Percentiles rank a stretch among this genome's conserved stretches.
These are phyloP conservation scores for Anastrepha ludens DNA, from an alignment of 1,140 invertebrate genomes.

Conservation along the genomic window DNA sequence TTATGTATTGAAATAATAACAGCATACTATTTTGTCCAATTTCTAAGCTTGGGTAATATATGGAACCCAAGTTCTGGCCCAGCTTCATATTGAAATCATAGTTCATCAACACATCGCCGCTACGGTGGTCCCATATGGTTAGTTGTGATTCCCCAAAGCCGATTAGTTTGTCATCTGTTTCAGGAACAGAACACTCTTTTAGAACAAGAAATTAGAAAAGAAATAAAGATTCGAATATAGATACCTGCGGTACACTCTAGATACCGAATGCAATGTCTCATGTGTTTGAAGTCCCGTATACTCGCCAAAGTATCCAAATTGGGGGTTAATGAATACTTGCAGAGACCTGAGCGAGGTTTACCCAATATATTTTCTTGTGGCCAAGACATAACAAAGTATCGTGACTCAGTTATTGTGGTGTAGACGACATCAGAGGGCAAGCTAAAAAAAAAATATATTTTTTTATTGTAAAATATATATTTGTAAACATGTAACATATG, in stretches of 20 bases:
- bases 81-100: slow-evolving; percentile 66
- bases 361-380: slow-evolving; percentile 67
- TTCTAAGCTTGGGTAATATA: slow-evolving; percentile 67
- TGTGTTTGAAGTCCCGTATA: slow-evolving; percentile 70
- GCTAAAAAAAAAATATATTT: slow-evolving; percentile 57
- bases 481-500: no score
- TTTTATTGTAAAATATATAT: no score
- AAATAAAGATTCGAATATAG: not conserved
- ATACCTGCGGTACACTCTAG: slow-evolving; percentile 65
- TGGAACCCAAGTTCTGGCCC: slow-evolving; percentile 64
- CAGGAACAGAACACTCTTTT: slow-evolving; percentile 1
- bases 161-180: slow-evolving; percentile 67
- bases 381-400: slow-evolving; percentile 71
- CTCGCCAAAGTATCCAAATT: slow-evolving; percentile 69
- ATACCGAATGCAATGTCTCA: slow-evolving; percentile 65
- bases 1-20: slow-evolving; percentile 63
- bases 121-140: slow-evolving; percentile 72
- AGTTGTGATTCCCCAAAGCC: slow-evolving; percentile 66
- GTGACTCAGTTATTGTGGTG: slow-evolving; percentile 66
- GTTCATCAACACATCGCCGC: slow-evolving; percentile 70
- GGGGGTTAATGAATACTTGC: slow-evolving; percentile 71
- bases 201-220: not conserved
- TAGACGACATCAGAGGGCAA: slow-evolving; percentile 64
- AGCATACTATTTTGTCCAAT: slow-evolving; percentile 67
- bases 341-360: slow-evolving; percentile 67